Evolutionary conservation across 64 coral and sea anemone genomes (phyloP).

Genomic region (Exaiptasia diaphana): DNA sequence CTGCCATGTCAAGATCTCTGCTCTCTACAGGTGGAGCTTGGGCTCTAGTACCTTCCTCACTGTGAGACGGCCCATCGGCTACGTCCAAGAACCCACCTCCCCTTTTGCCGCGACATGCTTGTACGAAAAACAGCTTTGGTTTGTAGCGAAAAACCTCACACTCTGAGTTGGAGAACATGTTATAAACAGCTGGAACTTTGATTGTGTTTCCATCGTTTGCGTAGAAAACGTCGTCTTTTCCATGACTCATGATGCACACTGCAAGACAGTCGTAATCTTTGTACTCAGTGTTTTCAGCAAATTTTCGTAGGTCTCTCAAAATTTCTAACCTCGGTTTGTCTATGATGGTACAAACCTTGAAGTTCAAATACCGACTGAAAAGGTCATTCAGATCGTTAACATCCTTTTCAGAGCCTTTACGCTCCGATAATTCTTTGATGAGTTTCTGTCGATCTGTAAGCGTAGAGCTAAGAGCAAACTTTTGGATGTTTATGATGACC

Average conservation of each 20-base stretch:
- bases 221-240: constrained; percentile 29
- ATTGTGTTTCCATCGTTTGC: constrained; percentile 38
- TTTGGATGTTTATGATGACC: not conserved
- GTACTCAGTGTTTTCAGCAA: no score
- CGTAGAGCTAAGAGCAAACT: not conserved
- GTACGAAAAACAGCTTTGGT: constrained; percentile 67
- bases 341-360: not conserved
- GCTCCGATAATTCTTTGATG: no score
- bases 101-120: constrained; percentile 60
- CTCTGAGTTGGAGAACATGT: no score
- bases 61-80: not conserved
- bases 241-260: constrained; percentile 83
- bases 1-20: constrained; percentile 32
- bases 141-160: no score
- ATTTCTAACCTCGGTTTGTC: not conserved
- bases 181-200: not conserved
- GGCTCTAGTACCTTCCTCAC: not conserved
- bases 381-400: constrained; percentile 10
- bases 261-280: constrained; percentile 46
- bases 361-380: constrained; percentile 16
- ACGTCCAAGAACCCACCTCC: not conserved
- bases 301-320: constrained; percentile 34
- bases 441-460: no score
- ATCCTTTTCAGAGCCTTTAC: constrained; percentile 52
- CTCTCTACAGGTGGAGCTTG: no score